Base-by-base conservation (phyloP, 2,113 vertebrate genomes). In the Toxotes jaculatrix region DNA sequence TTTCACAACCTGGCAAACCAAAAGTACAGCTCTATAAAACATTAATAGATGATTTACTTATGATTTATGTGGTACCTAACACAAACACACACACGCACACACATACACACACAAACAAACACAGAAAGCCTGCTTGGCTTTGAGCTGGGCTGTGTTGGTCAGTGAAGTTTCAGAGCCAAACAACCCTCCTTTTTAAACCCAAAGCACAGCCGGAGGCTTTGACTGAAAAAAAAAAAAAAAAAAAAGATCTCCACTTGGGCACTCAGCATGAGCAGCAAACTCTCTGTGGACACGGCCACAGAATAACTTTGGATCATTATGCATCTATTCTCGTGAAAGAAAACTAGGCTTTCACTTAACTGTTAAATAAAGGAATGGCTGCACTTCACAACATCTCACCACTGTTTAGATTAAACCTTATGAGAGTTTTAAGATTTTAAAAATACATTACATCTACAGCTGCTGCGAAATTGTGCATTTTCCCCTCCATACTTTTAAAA, bases 121-220 rank as follows among this genome's bases (percentile, higher is more conserved):
- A 56, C 67, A 55, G 21, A 42, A 10, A 23, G 38, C 10, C 42
- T 11, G 13, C 51, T 51, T 21, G 34, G 32, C 34, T 43, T 17
- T 23, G 77, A 67, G 53, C 40, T 51, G 45, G 34, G 4, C 10
- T 12, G 34, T 42, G 65, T 72, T 71, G 74, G 70, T 84, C 74
- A 81, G 77, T 42, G 45, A 10, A 7, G 38, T 66, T 63, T 83
- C 12, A 31, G 38, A 79, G 74, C 74, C 78, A 81, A 79, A 86
- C 74, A 76, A 38, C 27, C 62, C 56, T 61, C 61, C 62, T 81
- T 63, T 66, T 34, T 21, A 53, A 65, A 74, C 71, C 73, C 75
- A 88, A 84, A 88, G 74, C 81, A 78, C 83, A 87, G 84, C 72
- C 62, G 63, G 90, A 81, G 83, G 79, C 66, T 69, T 78, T 67